These are phyloP conservation scores for Crioceris asparagi DNA, from an alignment of 2,888 invertebrate genomes.

Conservation along the genomic window DNA sequence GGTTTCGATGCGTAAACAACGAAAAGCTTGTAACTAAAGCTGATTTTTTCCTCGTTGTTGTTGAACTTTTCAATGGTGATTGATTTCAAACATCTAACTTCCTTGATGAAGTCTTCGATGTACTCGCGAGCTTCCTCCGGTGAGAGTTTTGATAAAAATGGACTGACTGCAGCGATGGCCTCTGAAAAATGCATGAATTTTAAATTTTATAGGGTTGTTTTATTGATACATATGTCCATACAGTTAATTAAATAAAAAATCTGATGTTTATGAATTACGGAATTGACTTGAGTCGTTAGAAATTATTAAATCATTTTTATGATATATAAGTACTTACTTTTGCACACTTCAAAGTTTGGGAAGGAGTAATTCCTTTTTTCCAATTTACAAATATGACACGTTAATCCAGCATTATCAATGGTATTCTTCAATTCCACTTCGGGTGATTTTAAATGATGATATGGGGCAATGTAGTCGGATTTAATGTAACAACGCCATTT, in stretches of 20 bases:
- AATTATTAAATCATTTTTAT: too few relatives aligned
- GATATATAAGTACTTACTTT: conserved; percentile 41
- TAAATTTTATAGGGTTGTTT: not conserved
- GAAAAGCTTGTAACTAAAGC: conserved; percentile 41
- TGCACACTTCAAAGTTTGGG: conserved; percentile 44
- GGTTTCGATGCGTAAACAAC: conserved; percentile 40
- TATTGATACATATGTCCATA: too few relatives aligned
- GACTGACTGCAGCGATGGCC: conserved; percentile 58
- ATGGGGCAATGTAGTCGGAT: conserved; percentile 56
- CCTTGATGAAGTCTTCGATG: conserved; percentile 48
- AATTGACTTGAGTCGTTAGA: too few relatives aligned
- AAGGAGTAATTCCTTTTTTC: conserved; percentile 49
- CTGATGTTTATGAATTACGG: too few relatives aligned
- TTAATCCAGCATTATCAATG: conserved; percentile 50
- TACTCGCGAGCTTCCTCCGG: conserved; percentile 47
- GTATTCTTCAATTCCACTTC: conserved; percentile 43
- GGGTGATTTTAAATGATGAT: conserved; percentile 52
- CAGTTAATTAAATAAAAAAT: too few relatives aligned
- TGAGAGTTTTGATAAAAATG: conserved; percentile 54
- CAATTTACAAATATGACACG: conserved; percentile 45
- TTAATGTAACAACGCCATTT: conserved; percentile 54
- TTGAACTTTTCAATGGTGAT: conserved; percentile 18
- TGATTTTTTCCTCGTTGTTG: conserved; percentile 34
- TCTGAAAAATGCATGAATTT: conserved; percentile 39
- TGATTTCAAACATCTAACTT: conserved; percentile 24